A percentile compares a stretch with the other conserved stretches of the same genome.
Evolutionary conservation across 2,888 invertebrate genomes (phyloP).

Genomic region (Phortica okadai): DNA sequence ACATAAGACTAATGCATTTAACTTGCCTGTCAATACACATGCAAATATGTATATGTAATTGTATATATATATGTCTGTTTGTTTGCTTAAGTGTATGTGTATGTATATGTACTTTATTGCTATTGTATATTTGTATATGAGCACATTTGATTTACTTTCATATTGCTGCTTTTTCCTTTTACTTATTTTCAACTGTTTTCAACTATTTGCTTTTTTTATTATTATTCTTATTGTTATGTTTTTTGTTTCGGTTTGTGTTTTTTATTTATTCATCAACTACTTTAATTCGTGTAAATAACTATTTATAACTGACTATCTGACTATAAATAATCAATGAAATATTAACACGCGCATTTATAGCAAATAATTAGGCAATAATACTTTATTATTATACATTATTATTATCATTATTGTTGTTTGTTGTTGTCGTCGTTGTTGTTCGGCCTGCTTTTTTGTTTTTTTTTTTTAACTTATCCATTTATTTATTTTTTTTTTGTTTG

Average conservation of each 20-base stretch:
- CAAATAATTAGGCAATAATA: slow-evolving; percentile 32
- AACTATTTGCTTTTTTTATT: too few species aligned
- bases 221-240: background rate
- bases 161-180: too few species aligned
- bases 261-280: background rate
- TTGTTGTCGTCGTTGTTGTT: background rate
- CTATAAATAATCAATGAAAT: slow-evolving; percentile 32
- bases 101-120: slow-evolving; percentile 15
- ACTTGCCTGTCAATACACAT: background rate
- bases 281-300: background rate
- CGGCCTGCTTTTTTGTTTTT: background rate
- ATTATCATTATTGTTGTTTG: slow-evolving; percentile 26
- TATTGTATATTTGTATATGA: too few species aligned
- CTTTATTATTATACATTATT: slow-evolving; percentile 29
- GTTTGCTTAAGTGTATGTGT: slow-evolving; percentile 35
- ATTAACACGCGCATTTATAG: slow-evolving; percentile 30
- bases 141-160: too few species aligned
- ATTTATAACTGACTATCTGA: background rate
- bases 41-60: slow-evolving; percentile 3
- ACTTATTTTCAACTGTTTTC: too few species aligned
- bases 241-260: background rate
- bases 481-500: background rate
- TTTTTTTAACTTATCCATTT: background rate
- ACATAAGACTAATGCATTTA: background rate
- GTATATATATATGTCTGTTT: slow-evolving; percentile 1